Base-by-base conservation (phyloP, 2,797 vertebrate genomes). In the Argya squamiceps region DNA sequence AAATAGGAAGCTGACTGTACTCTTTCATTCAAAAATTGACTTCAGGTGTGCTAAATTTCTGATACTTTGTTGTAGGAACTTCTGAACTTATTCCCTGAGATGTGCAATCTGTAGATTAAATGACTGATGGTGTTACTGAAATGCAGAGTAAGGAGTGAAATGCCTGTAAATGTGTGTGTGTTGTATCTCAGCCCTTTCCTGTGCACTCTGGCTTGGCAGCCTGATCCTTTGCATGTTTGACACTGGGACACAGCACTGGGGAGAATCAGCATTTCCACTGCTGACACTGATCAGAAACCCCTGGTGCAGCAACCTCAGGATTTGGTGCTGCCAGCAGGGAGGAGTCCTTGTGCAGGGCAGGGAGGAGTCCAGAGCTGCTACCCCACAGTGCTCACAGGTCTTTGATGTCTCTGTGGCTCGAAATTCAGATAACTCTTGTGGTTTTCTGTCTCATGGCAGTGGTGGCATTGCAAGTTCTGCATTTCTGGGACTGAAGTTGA, bases 381-480 rank as follows among this genome's bases (percentile, higher is more conserved):
- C 8, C 37, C n/a, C 3, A 0, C 11, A 12, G 12, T 34, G 58
- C 71, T 70, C 5, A 4, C 8, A 4, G 36, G 39, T 9, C 10
- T 63, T 30, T 19, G 37, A 21, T 3, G 10, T 30, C 22, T 77
- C 59, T 39, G 26, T 74, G 43, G 9, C 27, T 88, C 3, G 0
- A 11, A 21, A 32, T 27, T 70, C 39, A 52, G 19, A 2, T 18
- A 36, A 17, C 74, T 64, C 24, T 23, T 62, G 44, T 27, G 10
- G 15, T 76, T 90, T 86, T 52, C 29, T 64, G 32, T 43, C 14
- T 75, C 1, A 0, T 41, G 64, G 43, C 34, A 47, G n/a, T 6
- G 22, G 44, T 34, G 56, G 21, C 15, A 8, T 32, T 82, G 55
- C 36, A 39, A 14, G 30, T 17, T 71, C 19, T 64, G 47, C 3